A percentile compares a stretch with the other conserved stretches of the same genome.
Conservation (phyloP, 2,113 vertebrate genomes). For the Strix uralensis region DNA sequence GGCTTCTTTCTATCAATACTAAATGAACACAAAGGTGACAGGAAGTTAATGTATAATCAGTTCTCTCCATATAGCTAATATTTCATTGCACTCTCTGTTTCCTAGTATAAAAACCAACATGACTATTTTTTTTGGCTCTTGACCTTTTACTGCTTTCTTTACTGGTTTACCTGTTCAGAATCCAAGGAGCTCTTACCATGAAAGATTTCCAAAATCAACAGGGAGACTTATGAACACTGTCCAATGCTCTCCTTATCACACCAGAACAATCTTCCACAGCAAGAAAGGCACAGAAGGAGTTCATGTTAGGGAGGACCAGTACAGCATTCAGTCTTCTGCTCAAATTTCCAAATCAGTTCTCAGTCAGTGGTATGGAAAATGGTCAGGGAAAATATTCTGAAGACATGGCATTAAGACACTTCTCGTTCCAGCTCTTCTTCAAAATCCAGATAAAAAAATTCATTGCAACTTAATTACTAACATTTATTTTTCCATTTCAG, state of each 20-base stretch:
- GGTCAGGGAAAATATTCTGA: neutral
- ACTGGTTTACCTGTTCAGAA: neutral
- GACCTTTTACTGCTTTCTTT: neutral
- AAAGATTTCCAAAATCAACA: neutral
- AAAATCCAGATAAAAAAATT: neutral
- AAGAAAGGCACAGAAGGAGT: neutral
- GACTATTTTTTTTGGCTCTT: neutral
- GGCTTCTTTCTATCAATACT: neutral
- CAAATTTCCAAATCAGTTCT: neutral
- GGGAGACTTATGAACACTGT: neutral
- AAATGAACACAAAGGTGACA: neutral
- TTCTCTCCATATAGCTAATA: neutral
- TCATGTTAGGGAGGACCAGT: neutral
- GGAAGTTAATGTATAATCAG: neutral
- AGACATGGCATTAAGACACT: neutral
- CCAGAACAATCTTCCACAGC: neutral
- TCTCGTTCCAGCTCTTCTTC: neutral
- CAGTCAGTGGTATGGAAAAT: neutral
- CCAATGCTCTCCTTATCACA: neutral
- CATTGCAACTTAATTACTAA: neutral
- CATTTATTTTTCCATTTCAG: neutral
- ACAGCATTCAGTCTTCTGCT: neutral
- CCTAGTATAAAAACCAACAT: neutral
- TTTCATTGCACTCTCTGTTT: neutral
- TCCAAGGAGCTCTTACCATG: neutral